Evolutionary conservation across 2,113 vertebrate species (phyloP).

Genomic region (Ramphastos sulfuratus): DNA sequence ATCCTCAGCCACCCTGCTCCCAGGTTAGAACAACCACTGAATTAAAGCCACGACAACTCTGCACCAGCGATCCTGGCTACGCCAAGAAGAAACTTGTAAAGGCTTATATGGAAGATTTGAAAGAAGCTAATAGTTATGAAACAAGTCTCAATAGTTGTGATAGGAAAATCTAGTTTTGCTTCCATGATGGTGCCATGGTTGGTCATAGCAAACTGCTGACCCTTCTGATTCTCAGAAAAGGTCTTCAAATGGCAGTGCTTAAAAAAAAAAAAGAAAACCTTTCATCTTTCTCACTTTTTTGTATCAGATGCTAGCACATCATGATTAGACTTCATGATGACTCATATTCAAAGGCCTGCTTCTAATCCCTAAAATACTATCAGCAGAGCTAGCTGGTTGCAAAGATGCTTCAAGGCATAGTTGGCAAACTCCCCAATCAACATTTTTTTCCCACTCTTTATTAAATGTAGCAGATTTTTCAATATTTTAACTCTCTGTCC

Average conservation of each 20-base stretch:
- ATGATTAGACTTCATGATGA: slow-evolving; percentile 19
- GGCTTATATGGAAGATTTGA: not conserved
- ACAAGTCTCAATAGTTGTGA: too few relatives aligned
- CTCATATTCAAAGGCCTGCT: not conserved
- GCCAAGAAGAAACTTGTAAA: not conserved
- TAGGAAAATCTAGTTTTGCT: too few relatives aligned
- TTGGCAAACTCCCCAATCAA: not conserved
- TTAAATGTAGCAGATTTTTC: not conserved
- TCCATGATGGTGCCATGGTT: not conserved
- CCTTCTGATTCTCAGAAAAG: not conserved
- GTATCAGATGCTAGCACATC: not conserved
- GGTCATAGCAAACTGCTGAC: not conserved
- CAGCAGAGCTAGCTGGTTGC: not conserved
- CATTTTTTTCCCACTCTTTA: not conserved
- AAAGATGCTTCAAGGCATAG: not conserved
- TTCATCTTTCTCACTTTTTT: not conserved
- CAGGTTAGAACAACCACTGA: not conserved
- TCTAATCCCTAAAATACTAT: not conserved
- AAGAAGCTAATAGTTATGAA: not conserved
- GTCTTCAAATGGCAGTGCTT: not conserved
- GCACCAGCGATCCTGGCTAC: not conserved
- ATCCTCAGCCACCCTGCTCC: not conserved
- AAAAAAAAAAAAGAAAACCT: not conserved
- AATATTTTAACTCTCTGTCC: not conserved
- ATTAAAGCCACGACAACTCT: not conserved